A percentile compares a stretch with the other conserved stretches of the same genome.
Conservation (phyloP, 2,113 vertebrate genomes). For the Dunckerocampus dactyliophorus region DNA sequence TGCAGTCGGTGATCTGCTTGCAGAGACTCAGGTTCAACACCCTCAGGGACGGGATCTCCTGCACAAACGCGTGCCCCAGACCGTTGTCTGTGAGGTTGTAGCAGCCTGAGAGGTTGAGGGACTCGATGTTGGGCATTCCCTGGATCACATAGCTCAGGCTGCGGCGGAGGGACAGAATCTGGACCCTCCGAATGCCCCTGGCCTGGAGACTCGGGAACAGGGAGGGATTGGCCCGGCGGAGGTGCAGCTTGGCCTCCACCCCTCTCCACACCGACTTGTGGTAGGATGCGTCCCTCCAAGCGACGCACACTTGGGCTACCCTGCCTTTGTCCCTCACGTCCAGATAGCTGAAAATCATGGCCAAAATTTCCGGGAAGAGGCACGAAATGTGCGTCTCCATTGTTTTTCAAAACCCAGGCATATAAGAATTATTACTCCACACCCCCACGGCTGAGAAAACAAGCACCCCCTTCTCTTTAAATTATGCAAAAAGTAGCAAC, state of each 20-base stretch:
- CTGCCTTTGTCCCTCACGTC: conserved; percentile 97
- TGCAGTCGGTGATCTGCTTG: conserved; percentile 99
- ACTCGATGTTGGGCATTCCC: conserved; percentile 96
- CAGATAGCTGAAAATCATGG: conserved; percentile 98
- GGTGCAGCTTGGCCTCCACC: conserved; percentile 96
- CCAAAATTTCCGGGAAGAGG: conserved; percentile 96
- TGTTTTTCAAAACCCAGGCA: conserved; percentile 95
- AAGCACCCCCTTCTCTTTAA: conserved; percentile 27
- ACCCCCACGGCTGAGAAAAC: conserved; percentile 59
- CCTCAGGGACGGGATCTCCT: conserved; percentile 91
- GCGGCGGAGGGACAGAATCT: conserved; percentile 94
- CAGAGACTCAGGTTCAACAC: conserved; percentile 96
- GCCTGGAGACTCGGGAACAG: conserved; percentile 97
- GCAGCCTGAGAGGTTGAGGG: conserved; percentile 97
- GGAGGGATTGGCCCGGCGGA: conserved; percentile 95
- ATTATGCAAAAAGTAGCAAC: conserved; percentile 58
- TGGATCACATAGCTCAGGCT: conserved; percentile 99
- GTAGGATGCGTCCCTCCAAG: conserved; percentile 97
- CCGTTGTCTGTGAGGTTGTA: conserved; percentile 99
- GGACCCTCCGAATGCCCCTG: conserved; percentile 91
- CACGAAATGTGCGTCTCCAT: conserved; percentile 97
- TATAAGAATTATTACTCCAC: conserved; percentile 69
- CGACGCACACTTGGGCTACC: conserved; percentile 92
- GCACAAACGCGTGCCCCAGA: conserved; percentile 96
- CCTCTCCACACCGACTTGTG: conserved; percentile 98